Evolutionary conservation across 2,888 invertebrate genomes (phyloP).

Genomic region (Plutella xylostella): DNA sequence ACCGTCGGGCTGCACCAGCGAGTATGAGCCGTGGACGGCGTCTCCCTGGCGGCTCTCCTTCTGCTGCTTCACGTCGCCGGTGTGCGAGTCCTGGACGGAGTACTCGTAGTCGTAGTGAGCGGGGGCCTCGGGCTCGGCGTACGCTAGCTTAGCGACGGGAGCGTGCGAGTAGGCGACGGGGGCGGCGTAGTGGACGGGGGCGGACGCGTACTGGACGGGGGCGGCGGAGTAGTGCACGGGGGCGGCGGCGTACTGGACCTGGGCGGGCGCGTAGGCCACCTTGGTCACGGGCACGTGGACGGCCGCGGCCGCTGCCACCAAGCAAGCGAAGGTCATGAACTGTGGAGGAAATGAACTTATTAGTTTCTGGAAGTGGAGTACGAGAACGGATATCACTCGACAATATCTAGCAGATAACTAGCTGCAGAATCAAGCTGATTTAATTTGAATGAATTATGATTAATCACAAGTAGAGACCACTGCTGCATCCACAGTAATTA

Average conservation of each 20-base stretch:
- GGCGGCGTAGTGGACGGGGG: constrained; percentile 7
- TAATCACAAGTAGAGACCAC: too few relatives aligned
- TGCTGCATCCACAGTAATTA: too few relatives aligned
- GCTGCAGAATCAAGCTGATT: too few relatives aligned
- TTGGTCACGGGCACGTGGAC: constrained; percentile 22
- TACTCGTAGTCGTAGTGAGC: constrained; percentile 56
- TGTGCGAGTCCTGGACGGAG: constrained; percentile 53
- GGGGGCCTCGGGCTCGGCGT: constrained; percentile 43
- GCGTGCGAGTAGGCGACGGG: constrained; percentile 20
- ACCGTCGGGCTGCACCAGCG: constrained; percentile 60
- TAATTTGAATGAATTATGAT: too few relatives aligned
- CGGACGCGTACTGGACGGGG: constrained; percentile 13
- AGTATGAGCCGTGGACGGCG: constrained; percentile 55
- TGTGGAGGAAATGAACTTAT: constrained; percentile 19
- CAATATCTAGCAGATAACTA: too few relatives aligned
- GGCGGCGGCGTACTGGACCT: constrained; percentile 12
- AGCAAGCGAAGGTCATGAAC: constrained; percentile 31
- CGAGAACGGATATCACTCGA: too few relatives aligned
- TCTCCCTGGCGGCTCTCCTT: constrained; percentile 54
- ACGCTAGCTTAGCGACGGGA: constrained; percentile 38
- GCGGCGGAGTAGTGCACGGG: constrained; percentile 17
- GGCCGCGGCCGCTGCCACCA: constrained; percentile 35
- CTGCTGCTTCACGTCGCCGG: constrained; percentile 59
- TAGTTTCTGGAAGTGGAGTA: too few relatives aligned
- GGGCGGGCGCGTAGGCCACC: constrained; percentile 20